Conservation (phyloP, 1,140 invertebrate genomes). For the Apis dorsata region DNA sequence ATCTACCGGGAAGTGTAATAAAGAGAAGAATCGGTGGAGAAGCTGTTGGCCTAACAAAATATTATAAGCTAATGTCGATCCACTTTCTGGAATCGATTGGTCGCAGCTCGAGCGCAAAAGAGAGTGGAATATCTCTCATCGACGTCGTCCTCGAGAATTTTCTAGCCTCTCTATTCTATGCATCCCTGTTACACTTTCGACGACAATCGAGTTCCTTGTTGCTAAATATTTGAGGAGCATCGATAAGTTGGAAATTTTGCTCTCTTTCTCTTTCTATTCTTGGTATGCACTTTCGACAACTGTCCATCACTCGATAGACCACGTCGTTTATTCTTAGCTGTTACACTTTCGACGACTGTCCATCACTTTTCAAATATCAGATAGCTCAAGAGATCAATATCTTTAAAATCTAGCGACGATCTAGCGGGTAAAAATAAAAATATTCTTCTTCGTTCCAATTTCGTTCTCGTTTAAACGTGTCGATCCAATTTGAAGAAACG, state of each 20-base stretch:
- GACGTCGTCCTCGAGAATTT: not conserved
- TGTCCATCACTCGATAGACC: no score
- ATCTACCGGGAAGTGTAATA: not conserved
- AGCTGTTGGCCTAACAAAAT: not conserved
- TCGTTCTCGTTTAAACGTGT: no score
- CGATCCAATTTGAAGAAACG: not conserved
- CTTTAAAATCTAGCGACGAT: no score
- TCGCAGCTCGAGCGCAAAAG: conserved; percentile 1
- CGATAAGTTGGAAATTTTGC: not conserved
- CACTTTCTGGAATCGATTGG: conserved; percentile 4
- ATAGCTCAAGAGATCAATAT: no score
- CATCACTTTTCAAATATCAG: no score
- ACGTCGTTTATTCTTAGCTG: no score
- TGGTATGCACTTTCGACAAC: no score
- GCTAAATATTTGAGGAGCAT: not conserved
- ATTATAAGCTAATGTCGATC: not conserved
- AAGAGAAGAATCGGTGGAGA: no score
- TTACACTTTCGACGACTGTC: no score
- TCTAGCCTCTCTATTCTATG: not conserved
- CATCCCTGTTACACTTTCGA: not conserved
- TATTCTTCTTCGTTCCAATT: no score
- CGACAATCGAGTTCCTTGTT: not conserved
- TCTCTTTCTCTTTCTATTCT: no score
- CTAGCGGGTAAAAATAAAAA: no score
- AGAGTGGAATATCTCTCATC: not conserved